Conservation (phyloP, 2,888 invertebrate genomes). For the Euphydryas editha region DNA sequence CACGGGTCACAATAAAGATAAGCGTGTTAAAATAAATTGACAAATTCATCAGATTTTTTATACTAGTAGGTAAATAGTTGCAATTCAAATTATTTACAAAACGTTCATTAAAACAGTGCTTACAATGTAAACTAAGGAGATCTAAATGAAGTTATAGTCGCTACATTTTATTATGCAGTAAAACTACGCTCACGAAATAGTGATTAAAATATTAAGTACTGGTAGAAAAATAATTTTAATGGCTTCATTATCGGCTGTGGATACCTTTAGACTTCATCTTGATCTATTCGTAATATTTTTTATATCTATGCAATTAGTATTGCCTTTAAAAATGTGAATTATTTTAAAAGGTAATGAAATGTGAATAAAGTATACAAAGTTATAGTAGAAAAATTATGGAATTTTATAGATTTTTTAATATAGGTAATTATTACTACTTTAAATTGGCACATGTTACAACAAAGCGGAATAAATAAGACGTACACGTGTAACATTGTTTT, state of each 20-base stretch:
- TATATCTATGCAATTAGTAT: conserved; percentile 6
- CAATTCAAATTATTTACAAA: conserved; percentile 1
- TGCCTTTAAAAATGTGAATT: neutral
- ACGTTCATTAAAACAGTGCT: neutral
- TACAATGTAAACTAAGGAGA: neutral
- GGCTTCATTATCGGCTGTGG: conserved; percentile 47
- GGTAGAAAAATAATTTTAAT: conserved; percentile 48
- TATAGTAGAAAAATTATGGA: too few species aligned
- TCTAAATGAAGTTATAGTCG: conserved; percentile 54
- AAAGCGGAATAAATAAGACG: too few species aligned
- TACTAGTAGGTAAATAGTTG: neutral
- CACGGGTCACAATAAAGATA: too few species aligned
- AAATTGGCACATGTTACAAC: too few species aligned
- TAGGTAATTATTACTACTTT: too few species aligned
- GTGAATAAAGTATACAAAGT: too few species aligned
- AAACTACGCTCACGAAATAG: conserved; percentile 50
- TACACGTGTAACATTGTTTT: too few species aligned
- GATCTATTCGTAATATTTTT: conserved; percentile 13
- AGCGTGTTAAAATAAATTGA: too few species aligned
- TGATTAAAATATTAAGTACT: conserved; percentile 48
- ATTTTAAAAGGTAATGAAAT: too few species aligned
- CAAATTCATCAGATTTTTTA: too few species aligned
- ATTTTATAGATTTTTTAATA: too few species aligned
- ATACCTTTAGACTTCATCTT: conserved; percentile 10
- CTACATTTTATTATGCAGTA: conserved; percentile 44